Base-by-base conservation (phyloP, 2,113 vertebrate species). In the Cyprinus carpio region DNA sequence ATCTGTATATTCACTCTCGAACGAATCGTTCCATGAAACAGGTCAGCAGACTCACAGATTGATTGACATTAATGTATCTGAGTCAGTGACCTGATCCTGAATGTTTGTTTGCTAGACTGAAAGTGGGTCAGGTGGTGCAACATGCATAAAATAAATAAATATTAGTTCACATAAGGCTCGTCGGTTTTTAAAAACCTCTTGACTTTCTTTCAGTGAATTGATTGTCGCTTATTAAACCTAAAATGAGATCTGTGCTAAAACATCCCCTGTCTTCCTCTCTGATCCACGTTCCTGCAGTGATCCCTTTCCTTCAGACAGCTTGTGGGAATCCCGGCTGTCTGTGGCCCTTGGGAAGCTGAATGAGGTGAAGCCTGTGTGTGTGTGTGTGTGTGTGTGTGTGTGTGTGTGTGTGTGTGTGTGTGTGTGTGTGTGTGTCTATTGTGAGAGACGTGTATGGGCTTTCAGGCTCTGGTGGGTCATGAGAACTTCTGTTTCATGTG, bases 401-500 rank as follows among this genome's bases (percentile, higher is more conserved):
- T n/a, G n/a, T n/a, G n/a, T n/a, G n/a, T n/a, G n/a, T n/a, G n/a
- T n/a, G n/a, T n/a, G n/a, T 81, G 86, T 64, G 71, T 43, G 71
- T 75, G 72, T 65, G 83, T 43, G 58, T 78, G 43, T 37, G 46
- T 69, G 72, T 82, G n/a, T 29, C 60, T 85, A 75, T 80, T 51
- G 56, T 37, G 31, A 46, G 37, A n/a, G 60, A 56, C n/a, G 86
- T 86, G 82, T 20, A 62, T 4, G 84, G 79, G 74, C 60, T n/a
- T 78, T 75, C 18, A 51, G 84, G 82, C 34, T 64, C 34, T 81
- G 56, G 76, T 56, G n/a, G 74, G 89, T 89, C 91, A 91, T 93
- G 93, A 92, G 93, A 94, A 94, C 64, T 75, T 37, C 86, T 88
- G 40, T n/a, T 74, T 81, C 86, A 86, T 87, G 87, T 91, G 87